A percentile compares a stretch with the other conserved stretches of the same genome.
These are phyloP conservation scores for Quadriops clusia DNA, from an alignment of 2,888 invertebrate species.

Conservation along the genomic window DNA sequence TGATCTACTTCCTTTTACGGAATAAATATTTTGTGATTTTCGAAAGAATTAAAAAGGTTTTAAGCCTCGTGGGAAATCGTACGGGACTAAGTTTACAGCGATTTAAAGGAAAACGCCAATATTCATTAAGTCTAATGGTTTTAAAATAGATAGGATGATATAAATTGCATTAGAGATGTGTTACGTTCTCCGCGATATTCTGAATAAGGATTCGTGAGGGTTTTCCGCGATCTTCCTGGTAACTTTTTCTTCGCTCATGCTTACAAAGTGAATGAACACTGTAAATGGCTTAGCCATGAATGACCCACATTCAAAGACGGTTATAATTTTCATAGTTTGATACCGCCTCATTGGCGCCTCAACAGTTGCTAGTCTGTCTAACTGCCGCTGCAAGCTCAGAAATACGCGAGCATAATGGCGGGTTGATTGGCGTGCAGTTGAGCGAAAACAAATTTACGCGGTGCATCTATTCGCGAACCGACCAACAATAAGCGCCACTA, in stretches of 20 bases:
- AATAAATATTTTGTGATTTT: no score
- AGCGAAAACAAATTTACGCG: slow-evolving; percentile 1
- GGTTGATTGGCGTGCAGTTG: not conserved
- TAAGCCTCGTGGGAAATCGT: no score
- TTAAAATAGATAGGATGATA: no score
- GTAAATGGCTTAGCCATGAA: slow-evolving; percentile 18
- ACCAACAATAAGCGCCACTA: slow-evolving; percentile 16
- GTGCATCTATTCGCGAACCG: not conserved
- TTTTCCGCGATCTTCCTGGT: no score
- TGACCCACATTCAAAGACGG: slow-evolving; percentile 23
- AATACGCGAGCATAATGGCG: slow-evolving; percentile 8
- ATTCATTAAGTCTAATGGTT: no score
- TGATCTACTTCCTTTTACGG: no score
- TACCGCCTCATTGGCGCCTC: slow-evolving; percentile 24
- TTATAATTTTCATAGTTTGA: slow-evolving; percentile 24
- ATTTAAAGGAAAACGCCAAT: no score
- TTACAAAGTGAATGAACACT: slow-evolving; percentile 15
- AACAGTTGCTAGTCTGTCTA: slow-evolving; percentile 20
- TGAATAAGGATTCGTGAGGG: slow-evolving; percentile 2
- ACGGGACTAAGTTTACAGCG: no score
- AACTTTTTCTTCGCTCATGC: slow-evolving; percentile 1
- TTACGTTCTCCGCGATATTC: slow-evolving; percentile 1
- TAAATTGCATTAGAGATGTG: slow-evolving; percentile 1
- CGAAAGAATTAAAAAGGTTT: no score
- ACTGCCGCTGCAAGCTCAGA: slow-evolving; percentile 12